These are phyloP conservation scores for Rhinoptilus africanus DNA, from an alignment of 2,113 vertebrate species.

Conservation along the genomic window DNA sequence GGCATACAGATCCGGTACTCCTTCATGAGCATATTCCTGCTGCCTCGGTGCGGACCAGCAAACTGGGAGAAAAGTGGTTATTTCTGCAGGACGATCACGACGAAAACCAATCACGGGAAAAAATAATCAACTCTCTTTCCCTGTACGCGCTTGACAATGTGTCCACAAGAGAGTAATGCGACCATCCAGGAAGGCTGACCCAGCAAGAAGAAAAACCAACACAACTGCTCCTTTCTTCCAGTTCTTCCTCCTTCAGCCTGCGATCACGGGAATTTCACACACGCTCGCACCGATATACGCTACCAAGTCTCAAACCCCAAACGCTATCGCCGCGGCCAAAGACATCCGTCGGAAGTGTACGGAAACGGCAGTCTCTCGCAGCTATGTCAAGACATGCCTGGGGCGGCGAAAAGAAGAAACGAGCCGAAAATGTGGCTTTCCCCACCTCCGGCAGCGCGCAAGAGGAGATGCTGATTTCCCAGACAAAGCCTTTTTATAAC, in stretches of 20 bases:
- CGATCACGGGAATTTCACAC: conserved; percentile 20
- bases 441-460: conserved; percentile 28
- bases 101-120: conserved; percentile 10
- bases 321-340: not conserved
- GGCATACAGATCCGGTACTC: conserved; percentile 99
- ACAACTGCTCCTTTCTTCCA: conserved; percentile 11
- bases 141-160: not conserved
- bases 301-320: not conserved
- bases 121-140: not conserved
- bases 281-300: not conserved
- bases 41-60: conserved; percentile 39
- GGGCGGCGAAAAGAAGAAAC: not conserved
- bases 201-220: not conserved
- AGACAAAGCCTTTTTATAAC: conserved; percentile 70
- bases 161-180: not conserved
- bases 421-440: conserved; percentile 6
- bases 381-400: conserved; percentile 67
- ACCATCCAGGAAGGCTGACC: conserved; percentile 56
- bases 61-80: conserved; percentile 48
- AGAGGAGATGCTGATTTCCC: conserved; percentile 40
- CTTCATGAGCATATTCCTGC: conserved; percentile 91
- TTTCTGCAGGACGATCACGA: not conserved
- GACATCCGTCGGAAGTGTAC: conserved; percentile 47
- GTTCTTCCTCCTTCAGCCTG: conserved; percentile 33
- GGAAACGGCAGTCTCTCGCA: not conserved